Percentiles rank a stretch among this genome's conserved stretches.
phyloP scores from a whole-genome alignment of 2,888 invertebrate genomes.

The Drosophila vallismaia region DNA sequence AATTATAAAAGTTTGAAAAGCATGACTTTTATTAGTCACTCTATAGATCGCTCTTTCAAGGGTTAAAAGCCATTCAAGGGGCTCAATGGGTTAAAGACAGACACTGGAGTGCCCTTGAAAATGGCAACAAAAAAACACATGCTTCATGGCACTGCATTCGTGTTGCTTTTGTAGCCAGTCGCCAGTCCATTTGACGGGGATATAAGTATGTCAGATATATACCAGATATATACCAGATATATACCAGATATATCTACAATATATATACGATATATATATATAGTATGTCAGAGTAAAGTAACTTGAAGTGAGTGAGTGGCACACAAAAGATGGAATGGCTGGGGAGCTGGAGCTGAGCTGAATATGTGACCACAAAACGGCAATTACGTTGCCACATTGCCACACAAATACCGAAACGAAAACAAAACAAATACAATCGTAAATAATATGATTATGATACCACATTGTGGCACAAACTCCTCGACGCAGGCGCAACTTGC shows the following conservation, averaged over 20 bases:
- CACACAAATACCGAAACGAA: conserved; percentile 44
- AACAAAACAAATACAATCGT: conserved; percentile 73
- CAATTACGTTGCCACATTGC: conserved; percentile 66
- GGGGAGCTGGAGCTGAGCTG: conserved; percentile 22
- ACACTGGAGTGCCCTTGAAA: conserved; percentile 64
- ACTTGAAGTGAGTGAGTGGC: conserved; percentile 36
- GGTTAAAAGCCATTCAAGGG: not conserved
- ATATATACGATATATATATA: not conserved
- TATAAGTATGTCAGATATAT: not conserved
- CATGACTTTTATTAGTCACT: too few species aligned
- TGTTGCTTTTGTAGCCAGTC: conserved; percentile 31
- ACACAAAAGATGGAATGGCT: conserved; percentile 36
- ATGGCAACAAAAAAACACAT: conserved; percentile 71
- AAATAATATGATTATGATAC: conserved; percentile 78
- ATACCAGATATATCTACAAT: not conserved
- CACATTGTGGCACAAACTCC: conserved; percentile 35
- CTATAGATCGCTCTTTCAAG: too few species aligned
- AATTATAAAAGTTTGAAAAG: too few species aligned
- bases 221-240: too few species aligned
- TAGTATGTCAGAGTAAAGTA: not conserved
- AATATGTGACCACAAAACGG: conserved; percentile 55
- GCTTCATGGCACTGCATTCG: conserved; percentile 42
- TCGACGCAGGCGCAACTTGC: conserved; percentile 39
- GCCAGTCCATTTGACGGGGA: conserved; percentile 31
- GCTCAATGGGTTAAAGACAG: conserved; percentile 12